Evolutionary conservation across 2,888 invertebrate genomes (phyloP).

Genomic region (Limnephilus lunatus): DNA sequence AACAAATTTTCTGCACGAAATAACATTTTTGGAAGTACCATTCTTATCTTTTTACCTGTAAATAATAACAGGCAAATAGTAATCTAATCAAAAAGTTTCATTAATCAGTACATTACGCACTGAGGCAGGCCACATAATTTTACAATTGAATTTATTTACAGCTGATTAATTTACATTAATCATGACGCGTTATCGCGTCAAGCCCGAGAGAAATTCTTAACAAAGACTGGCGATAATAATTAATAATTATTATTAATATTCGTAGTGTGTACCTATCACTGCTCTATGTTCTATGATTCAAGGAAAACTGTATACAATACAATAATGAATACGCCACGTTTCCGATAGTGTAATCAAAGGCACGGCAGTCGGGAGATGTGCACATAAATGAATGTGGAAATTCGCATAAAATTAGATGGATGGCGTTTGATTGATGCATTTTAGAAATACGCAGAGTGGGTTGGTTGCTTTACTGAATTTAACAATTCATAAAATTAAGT

Average conservation of each 20-base stretch:
- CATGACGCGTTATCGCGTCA: background rate
- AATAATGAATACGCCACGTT: background rate
- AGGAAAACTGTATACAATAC: background rate
- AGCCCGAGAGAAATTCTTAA: background rate
- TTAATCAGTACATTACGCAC: background rate
- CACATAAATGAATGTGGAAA: background rate
- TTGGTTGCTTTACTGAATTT: too few relatives aligned
- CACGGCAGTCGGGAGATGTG: background rate
- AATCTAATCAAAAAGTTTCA: background rate
- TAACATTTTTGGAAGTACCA: too few relatives aligned
- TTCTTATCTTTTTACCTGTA: too few relatives aligned
- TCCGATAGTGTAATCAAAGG: background rate
- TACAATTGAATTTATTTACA: background rate
- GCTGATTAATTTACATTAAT: background rate
- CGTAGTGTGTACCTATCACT: background rate
- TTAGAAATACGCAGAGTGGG: background rate
- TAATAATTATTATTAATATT: background rate
- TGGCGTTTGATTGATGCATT: background rate
- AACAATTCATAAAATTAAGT: too few relatives aligned
- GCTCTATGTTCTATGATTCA: background rate
- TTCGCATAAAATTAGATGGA: background rate
- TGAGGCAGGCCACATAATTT: background rate
- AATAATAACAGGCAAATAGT: background rate
- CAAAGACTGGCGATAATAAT: background rate
- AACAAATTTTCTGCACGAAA: too few relatives aligned